These are phyloP conservation scores for Geopemphigus sp. DNA, from an alignment of 1,140 invertebrate genomes.

Conservation along the genomic window DNA sequence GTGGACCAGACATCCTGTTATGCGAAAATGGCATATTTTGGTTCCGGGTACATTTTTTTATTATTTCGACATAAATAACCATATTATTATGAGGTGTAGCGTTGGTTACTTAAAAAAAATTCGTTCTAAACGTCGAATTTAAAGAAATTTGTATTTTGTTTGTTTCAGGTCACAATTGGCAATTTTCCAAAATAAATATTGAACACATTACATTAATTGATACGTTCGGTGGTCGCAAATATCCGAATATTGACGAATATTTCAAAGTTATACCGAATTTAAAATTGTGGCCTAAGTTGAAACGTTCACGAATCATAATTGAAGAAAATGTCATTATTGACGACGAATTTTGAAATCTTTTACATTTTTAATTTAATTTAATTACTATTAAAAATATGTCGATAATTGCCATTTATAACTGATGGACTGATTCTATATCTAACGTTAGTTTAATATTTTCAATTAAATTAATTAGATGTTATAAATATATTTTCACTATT, in stretches of 20 bases:
- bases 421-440: background rate
- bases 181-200: slow-evolving; percentile 71
- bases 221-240: slow-evolving; percentile 72
- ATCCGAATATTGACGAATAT: slow-evolving; percentile 65
- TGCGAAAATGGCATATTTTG: slow-evolving; percentile 62
- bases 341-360: slow-evolving; percentile 26
- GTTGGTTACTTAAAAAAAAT: background rate
- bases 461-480: background rate
- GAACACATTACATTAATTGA: slow-evolving; percentile 69
- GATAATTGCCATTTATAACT: slow-evolving; percentile 12
- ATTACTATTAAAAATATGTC: background rate
- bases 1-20: slow-evolving; percentile 69
- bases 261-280: slow-evolving; percentile 53
- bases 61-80: background rate
- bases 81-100: background rate
- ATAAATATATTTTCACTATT: background rate
- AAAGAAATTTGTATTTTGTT: slow-evolving; percentile 50
- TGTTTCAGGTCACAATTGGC: slow-evolving; percentile 70
- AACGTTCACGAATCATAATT: background rate
- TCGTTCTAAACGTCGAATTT: background rate
- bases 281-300: background rate
- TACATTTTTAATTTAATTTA: too few species aligned
- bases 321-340: slow-evolving; percentile 34
- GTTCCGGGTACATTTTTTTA: slow-evolving; percentile 41
- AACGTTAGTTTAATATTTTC: background rate